Conservation (phyloP, 2,797 vertebrate species). For the Mastacembelus armatus region DNA sequence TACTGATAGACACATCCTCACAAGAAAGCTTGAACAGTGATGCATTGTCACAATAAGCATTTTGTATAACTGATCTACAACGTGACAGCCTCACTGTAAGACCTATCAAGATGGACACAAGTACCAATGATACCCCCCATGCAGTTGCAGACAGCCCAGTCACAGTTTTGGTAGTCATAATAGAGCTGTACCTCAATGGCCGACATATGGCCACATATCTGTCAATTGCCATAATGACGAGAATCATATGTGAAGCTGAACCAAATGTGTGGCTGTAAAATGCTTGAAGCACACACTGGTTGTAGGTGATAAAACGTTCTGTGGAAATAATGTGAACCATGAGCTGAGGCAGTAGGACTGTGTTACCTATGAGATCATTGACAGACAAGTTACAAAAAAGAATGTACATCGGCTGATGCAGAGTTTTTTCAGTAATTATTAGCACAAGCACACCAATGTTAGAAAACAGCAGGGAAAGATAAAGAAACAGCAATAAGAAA, state of each 20-base stretch:
- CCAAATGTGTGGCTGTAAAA: constrained; percentile 88
- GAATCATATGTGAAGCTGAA: constrained; percentile 85
- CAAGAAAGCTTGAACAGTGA: constrained; percentile 80
- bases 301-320: constrained; percentile 81
- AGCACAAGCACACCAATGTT: constrained; percentile 69
- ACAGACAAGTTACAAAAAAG: constrained; percentile 86
- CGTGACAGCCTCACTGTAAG: constrained; percentile 68
- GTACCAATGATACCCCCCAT: constrained; percentile 64
- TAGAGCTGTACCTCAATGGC: constrained; percentile 78
- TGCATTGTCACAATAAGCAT: constrained; percentile 75
- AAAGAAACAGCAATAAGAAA: constrained; percentile 68
- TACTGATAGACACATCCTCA: constrained; percentile 72
- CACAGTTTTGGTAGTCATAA: constrained; percentile 78
- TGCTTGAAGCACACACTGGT: constrained; percentile 84
- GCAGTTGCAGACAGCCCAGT: constrained; percentile 63
- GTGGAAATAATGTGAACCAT: constrained; percentile 85
- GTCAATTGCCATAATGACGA: constrained; percentile 88
- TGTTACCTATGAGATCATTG: constrained; percentile 85
- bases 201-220: constrained; percentile 86
- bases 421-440: constrained; percentile 70
- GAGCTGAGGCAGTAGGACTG: constrained; percentile 80
- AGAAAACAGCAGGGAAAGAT: constrained; percentile 64
- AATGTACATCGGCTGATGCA: constrained; percentile 88
- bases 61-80: constrained; percentile 65
- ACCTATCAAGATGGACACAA: constrained; percentile 73